Evolutionary conservation across 2,888 invertebrate genomes (phyloP).

Genomic region (Temnothorax unifasciatus): DNA sequence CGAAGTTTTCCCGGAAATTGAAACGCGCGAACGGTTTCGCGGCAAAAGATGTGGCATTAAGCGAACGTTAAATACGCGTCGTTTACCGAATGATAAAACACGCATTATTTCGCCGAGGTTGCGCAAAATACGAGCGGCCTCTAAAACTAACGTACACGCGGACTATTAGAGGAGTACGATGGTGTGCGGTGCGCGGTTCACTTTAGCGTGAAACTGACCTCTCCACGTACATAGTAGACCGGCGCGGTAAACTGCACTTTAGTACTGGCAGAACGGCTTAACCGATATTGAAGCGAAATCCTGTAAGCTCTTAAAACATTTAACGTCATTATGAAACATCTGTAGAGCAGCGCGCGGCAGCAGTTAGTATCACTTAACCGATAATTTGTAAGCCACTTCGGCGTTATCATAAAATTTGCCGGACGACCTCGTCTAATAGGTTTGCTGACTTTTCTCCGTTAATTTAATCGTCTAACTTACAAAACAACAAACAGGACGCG

Average conservation of each 20-base stretch:
- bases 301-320: slow-evolving; percentile 73
- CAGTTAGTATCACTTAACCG: slow-evolving; percentile 61
- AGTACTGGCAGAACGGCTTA: slow-evolving; percentile 71
- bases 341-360: slow-evolving; percentile 34
- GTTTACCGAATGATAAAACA: slow-evolving; percentile 50
- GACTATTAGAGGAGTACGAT: slow-evolving; percentile 48
- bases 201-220: slow-evolving; percentile 77
- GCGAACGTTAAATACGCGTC: slow-evolving; percentile 17
- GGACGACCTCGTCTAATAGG: slow-evolving; percentile 29
- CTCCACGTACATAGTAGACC: slow-evolving; percentile 66
- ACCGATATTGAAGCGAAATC: slow-evolving; percentile 76
- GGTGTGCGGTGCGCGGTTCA: slow-evolving; percentile 68
- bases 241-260: slow-evolving; percentile 78
- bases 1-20: no score
- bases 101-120: slow-evolving; percentile 29
- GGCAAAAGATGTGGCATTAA: slow-evolving; percentile 22
- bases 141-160: slow-evolving; percentile 38
- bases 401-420: slow-evolving; percentile 54
- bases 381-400: slow-evolving; percentile 60
- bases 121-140: slow-evolving; percentile 35
- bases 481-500: slow-evolving; percentile 29
- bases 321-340: slow-evolving; percentile 70
- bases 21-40: neutral
- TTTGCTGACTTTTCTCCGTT: slow-evolving; percentile 23
- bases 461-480: neutral